phyloP scores from a whole-genome alignment of 2,888 invertebrate species.

The Psococerastis gibbosa region DNA sequence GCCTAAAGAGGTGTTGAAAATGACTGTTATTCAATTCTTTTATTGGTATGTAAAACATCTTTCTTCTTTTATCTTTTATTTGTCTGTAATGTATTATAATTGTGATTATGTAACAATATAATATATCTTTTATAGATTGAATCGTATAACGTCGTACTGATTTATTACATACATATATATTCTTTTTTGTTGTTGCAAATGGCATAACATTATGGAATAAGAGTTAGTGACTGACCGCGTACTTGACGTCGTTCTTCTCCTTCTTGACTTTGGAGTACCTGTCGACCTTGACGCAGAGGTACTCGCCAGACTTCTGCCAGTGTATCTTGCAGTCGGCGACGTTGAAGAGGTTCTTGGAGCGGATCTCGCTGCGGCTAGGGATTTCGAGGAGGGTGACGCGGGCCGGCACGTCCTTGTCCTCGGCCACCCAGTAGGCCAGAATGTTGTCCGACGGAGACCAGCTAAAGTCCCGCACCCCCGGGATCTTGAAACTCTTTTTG shows the following conservation, averaged over 20 bases:
- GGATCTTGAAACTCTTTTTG: slow-evolving; percentile 83
- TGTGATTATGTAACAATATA: too few relatives aligned
- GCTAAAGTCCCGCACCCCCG: slow-evolving; percentile 80
- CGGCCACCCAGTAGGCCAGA: slow-evolving; percentile 96
- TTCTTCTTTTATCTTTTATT: too few relatives aligned
- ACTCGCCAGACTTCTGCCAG: slow-evolving; percentile 98
- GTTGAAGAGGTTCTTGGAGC: slow-evolving; percentile 91
- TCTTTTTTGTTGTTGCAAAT: too few relatives aligned
- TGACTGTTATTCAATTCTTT: too few relatives aligned
- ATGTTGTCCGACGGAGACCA: slow-evolving; percentile 97
- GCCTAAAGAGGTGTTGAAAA: too few relatives aligned
- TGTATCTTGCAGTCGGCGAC: slow-evolving; percentile 97
- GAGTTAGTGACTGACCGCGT: slow-evolving; percentile 50
- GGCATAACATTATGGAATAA: too few relatives aligned
- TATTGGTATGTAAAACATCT: too few relatives aligned
- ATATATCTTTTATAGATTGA: too few relatives aligned
- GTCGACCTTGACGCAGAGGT: slow-evolving; percentile 90
- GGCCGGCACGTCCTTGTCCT: slow-evolving; percentile 91
- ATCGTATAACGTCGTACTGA: too few relatives aligned
- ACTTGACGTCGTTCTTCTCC: slow-evolving; percentile 84
- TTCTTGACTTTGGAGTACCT: slow-evolving; percentile 79
- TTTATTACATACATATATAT: too few relatives aligned
- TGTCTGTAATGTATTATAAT: too few relatives aligned
- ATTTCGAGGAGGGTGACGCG: slow-evolving; percentile 83
- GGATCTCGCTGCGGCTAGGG: slow-evolving; percentile 68